phyloP scores from a whole-genome alignment of 1,140 invertebrate species.

The Callitettix versicolor region DNA sequence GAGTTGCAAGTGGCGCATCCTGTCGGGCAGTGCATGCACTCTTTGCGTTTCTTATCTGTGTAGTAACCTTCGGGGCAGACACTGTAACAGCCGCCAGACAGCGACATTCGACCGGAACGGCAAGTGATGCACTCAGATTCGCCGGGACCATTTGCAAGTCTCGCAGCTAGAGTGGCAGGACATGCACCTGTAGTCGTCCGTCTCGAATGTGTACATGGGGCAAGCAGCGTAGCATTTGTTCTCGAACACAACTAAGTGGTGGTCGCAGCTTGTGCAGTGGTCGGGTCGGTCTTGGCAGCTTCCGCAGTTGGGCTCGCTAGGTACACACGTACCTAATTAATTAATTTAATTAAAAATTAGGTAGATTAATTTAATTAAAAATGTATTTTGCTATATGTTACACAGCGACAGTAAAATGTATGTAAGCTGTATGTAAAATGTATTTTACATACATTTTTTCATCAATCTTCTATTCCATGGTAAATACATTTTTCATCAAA shows the following conservation, averaged over 20 bases:
- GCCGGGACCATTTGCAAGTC: slow-evolving; percentile 65
- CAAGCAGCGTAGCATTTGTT: slow-evolving; percentile 71
- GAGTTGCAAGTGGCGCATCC: slow-evolving; percentile 61
- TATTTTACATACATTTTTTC: no score
- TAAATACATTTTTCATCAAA: no score
- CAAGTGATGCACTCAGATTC: slow-evolving; percentile 58
- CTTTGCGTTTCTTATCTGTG: slow-evolving; percentile 60
- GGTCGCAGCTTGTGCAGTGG: slow-evolving; percentile 70
- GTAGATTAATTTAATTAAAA: no score
- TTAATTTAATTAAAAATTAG: no score
- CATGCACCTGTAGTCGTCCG: slow-evolving; percentile 70
- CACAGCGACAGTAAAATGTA: no score
- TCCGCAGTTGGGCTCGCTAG: slow-evolving; percentile 68
- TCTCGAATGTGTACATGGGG: slow-evolving; percentile 68
- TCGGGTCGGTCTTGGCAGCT: slow-evolving; percentile 70
- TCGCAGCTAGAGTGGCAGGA: slow-evolving; percentile 68
- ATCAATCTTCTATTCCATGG: no score
- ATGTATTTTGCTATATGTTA: no score
- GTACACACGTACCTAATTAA: slow-evolving; percentile 61
- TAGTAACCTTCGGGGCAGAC: slow-evolving; percentile 59
- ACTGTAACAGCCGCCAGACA: slow-evolving; percentile 34
- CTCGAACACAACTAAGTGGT: slow-evolving; percentile 67
- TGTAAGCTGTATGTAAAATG: no score
- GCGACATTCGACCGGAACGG: slow-evolving; percentile 26
- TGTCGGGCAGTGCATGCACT: slow-evolving; percentile 59